Percentiles rank a stretch among this genome's conserved stretches.
Evolutionary conservation across 2,888 invertebrate genomes (phyloP).

Genomic region (Leptopilina myrica): DNA sequence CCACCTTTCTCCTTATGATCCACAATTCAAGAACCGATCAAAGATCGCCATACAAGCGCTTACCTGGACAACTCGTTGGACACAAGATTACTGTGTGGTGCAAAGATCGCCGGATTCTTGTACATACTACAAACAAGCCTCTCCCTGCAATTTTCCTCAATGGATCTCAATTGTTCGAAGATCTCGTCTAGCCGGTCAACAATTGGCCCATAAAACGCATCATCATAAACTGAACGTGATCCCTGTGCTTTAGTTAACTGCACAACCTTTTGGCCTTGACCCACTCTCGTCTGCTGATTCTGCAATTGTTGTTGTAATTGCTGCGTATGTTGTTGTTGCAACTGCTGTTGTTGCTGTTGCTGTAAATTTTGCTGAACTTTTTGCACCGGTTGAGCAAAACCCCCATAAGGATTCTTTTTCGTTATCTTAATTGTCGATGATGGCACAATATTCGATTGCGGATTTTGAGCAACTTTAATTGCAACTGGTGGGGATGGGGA

Average conservation of each 20-base stretch:
- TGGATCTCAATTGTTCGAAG: constrained; percentile 83
- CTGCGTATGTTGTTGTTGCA: constrained; percentile 41
- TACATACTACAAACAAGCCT: constrained; percentile 91
- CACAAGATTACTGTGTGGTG: constrained; percentile 91
- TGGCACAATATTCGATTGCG: constrained; percentile 45
- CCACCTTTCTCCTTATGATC: constrained; percentile 73
- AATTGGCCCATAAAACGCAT: constrained; percentile 86
- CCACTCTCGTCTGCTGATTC: constrained; percentile 38
- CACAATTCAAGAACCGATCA: constrained; percentile 55
- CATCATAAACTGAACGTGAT: constrained; percentile 59
- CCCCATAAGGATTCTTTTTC: constrained; percentile 22
- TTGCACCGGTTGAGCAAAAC: constrained; percentile 20
- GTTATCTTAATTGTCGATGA: constrained; percentile 7
- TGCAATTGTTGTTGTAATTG: constrained; percentile 44
- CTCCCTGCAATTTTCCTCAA: constrained; percentile 86
- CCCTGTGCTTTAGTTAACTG: constrained; percentile 66
- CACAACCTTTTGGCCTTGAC: constrained; percentile 51
- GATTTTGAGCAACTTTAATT: constrained; percentile 18
- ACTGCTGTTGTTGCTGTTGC: constrained; percentile 26
- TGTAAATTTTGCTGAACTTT: constrained; percentile 23
- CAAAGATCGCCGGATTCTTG: constrained; percentile 87
- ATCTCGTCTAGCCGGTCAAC: constrained; percentile 87
- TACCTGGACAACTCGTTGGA: constrained; percentile 93
- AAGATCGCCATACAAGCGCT: constrained; percentile 70
- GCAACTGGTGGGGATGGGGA: background rate